These are phyloP conservation scores for Colius striatus DNA, from an alignment of 2,113 vertebrate species.

Conservation along the genomic window DNA sequence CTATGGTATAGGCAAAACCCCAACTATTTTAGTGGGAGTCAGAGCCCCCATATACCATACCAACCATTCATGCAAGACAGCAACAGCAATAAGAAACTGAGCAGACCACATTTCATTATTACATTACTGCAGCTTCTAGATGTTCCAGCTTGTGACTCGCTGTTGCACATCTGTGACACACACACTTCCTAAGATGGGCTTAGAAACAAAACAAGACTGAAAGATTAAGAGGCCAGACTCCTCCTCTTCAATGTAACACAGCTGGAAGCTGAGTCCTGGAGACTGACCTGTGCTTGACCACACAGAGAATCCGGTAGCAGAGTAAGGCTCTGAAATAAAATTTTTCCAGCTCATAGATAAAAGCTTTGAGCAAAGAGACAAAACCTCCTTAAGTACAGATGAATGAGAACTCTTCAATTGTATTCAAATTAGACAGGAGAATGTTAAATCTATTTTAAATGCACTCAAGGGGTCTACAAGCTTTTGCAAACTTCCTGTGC, in stretches of 20 bases:
- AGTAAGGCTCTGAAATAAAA: not conserved
- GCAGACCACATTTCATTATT: not conserved
- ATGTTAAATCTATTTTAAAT: not conserved
- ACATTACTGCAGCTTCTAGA: not conserved
- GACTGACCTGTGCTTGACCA: not conserved
- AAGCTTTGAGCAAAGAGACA: not conserved
- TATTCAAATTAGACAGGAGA: slow-evolving; percentile 24
- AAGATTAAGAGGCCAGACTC: not conserved
- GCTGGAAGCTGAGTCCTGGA: not conserved
- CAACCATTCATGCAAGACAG: not conserved
- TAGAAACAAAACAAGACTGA: not conserved
- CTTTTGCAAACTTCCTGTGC: slow-evolving; percentile 25
- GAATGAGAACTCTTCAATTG: not conserved
- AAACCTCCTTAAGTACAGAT: not conserved
- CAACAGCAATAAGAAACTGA: not conserved
- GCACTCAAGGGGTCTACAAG: not conserved
- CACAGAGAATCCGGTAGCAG: not conserved
- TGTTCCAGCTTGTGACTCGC: not conserved
- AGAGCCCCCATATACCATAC: not conserved
- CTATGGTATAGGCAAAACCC: not conserved
- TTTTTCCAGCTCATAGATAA: not conserved
- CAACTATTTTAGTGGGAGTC: not conserved
- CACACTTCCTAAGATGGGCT: not conserved
- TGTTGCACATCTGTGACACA: not conserved
- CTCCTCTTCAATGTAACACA: not conserved